Conservation (phyloP, 2,797 vertebrate species). For the Muscicapa striata region DNA sequence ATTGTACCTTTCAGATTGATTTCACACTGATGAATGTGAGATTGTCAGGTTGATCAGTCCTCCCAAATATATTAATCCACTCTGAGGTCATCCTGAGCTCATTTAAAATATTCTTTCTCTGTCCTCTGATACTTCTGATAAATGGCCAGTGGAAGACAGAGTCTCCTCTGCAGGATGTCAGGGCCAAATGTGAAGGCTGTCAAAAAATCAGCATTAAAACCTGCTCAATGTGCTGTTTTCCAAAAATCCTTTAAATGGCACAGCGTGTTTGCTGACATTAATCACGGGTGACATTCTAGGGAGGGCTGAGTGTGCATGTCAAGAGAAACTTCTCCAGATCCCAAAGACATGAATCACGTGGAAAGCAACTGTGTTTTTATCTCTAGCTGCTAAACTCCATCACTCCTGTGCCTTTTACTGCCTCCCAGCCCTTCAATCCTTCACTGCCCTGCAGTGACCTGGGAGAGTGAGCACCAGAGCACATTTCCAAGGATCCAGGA, state of each 20-base stretch:
- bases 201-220: conserved; percentile 48
- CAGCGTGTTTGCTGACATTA: conserved; percentile 31
- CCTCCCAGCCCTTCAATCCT: not conserved
- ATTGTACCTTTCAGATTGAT: conserved; percentile 44
- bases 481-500: not conserved
- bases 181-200: conserved; percentile 53
- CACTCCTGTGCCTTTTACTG: not conserved
- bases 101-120: conserved; percentile 43
- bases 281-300: not conserved
- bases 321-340: conserved; percentile 5
- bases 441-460: not conserved
- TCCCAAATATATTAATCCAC: conserved; percentile 51
- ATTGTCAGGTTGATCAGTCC: conserved; percentile 31
- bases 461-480: not conserved
- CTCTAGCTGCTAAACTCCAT: not conserved
- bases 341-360: not conserved
- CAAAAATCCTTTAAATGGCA: conserved; percentile 63
- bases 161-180: conserved; percentile 14
- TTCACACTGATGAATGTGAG: conserved; percentile 39
- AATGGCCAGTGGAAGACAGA: conserved; percentile 16
- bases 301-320: not conserved
- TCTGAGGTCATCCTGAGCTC: conserved; percentile 46
- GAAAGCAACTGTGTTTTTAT: not conserved
- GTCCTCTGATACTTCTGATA: conserved; percentile 29
- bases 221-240: conserved; percentile 37